phyloP scores from a whole-genome alignment of 1,140 invertebrate species.

The Dufourea novaeangliae region DNA sequence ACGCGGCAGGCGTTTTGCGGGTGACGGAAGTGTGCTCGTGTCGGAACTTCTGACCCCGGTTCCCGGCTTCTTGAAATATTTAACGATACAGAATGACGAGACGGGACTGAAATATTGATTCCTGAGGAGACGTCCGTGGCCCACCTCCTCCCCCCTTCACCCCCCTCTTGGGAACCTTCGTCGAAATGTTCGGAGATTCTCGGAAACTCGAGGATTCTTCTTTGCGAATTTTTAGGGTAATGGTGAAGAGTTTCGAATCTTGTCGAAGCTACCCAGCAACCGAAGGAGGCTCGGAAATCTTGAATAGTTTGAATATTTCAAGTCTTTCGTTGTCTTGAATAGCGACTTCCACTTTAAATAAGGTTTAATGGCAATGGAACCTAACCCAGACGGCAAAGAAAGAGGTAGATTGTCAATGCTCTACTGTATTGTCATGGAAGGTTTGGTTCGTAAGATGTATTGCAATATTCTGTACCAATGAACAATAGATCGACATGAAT shows the following conservation, averaged over 20 bases:
- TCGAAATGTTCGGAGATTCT: neutral
- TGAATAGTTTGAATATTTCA: too few species aligned
- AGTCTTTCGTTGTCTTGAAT: neutral
- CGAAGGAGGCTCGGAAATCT: neutral
- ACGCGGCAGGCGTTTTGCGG: neutral
- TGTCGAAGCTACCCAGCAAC: neutral
- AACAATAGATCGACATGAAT: too few species aligned
- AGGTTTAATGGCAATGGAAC: too few species aligned
- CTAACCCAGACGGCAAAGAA: too few species aligned
- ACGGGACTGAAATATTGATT: conserved; percentile 28
- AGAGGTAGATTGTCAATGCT: too few species aligned
- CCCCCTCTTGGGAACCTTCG: neutral
- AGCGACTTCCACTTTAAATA: neutral
- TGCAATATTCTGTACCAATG: too few species aligned
- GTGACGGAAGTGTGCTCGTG: neutral
- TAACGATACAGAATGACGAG: conserved; percentile 3
- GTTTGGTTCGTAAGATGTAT: too few species aligned
- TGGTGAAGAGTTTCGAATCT: neutral
- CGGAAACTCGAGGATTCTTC: neutral
- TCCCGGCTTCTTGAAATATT: conserved; percentile 25
- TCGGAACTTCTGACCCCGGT: conserved; percentile 2
- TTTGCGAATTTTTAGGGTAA: neutral
- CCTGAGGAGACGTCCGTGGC: neutral
- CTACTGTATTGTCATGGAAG: too few species aligned
- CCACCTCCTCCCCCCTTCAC: too few species aligned